A percentile compares a stretch with the other conserved stretches of the same genome.
These are phyloP conservation scores for Drosophila tripunctata DNA, from an alignment of 2,888 invertebrate species.

Conservation along the genomic window DNA sequence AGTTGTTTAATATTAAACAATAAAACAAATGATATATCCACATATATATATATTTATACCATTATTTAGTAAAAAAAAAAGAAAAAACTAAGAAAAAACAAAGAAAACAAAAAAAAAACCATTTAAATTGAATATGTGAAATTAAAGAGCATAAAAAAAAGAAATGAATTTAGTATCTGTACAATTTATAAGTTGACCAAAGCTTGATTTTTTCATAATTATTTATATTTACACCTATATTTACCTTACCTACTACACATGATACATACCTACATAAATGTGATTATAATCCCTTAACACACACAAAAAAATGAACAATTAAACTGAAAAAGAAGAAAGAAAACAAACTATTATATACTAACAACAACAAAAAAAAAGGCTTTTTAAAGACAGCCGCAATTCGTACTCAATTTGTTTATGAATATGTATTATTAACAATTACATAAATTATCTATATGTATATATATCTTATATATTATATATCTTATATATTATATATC, in stretches of 20 bases:
- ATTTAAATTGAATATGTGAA: not conserved
- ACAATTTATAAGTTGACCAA: constrained; percentile 73
- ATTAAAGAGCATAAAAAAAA: not conserved
- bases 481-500: too few species aligned
- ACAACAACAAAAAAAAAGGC: constrained; percentile 31
- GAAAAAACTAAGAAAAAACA: constrained; percentile 14
- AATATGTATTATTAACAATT: constrained; percentile 71
- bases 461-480: constrained; percentile 42
- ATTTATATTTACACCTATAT: constrained; percentile 39
- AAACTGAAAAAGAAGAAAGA: constrained; percentile 19
- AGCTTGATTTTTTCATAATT: constrained; percentile 66
- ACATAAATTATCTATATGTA: constrained; percentile 58
- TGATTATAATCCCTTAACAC: constrained; percentile 68
- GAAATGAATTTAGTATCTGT: constrained; percentile 71
- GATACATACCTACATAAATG: constrained; percentile 50
- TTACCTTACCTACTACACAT: too few species aligned
- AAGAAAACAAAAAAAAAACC: not conserved
- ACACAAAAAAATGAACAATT: constrained; percentile 56
- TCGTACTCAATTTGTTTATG: constrained; percentile 69
- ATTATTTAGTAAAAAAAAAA: constrained; percentile 65
- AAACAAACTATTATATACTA: constrained; percentile 51
- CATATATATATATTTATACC: constrained; percentile 35
- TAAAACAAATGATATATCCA: constrained; percentile 24
- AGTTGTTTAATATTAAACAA: constrained; percentile 14
- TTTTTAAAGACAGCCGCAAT: constrained; percentile 40